Evolutionary conservation across 2,113 vertebrate genomes (phyloP), one percentile per base, ranked within the genome.

Genomic region (Pao palembangensis): DNA sequence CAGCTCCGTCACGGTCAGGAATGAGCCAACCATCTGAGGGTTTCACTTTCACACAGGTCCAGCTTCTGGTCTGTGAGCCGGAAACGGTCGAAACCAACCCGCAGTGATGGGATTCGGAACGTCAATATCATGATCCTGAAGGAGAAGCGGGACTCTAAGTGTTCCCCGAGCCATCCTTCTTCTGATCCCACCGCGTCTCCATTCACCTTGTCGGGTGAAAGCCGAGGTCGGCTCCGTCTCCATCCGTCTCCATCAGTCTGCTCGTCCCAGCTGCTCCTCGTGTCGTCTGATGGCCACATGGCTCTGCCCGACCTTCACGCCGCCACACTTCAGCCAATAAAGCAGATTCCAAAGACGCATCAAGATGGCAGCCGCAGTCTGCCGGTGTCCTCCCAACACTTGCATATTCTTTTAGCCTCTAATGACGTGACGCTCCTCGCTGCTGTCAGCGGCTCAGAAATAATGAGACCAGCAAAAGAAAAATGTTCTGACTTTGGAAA

Each of bases 191-290:
- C 64, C 6, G 46, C 47, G 61, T 44, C 58, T 21, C 53, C 21
- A 15, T 47, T 79, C 71, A 75, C 84, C 75, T 85, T 83, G 69
- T 38, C 17, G 49, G 41, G 34, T 0, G 16, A 54, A 56, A 47
- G 21, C 71, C 66, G 63, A 75, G 78, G 78, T 74, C 77, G 64
- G 49, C 81, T 82, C 78, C 55, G 61, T 80, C 80, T 77, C 76
- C 61, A 74, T 84, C 72, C 25, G 57, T 79, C 76, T 74, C 59
- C 31, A 44, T 69, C 70, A 70, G 70, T 69, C 53, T n/a, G 66
- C 46, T 49, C 55, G 61, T 76, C 49, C 51, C 71, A 76, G 74
- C 72, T 71, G 72, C 75, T 79, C 75, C 54, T 25, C 63, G 79
- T 84, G 79, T 84, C 69, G 63, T 67, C 60, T 69, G 71, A 67